These are phyloP conservation scores for Anhinga rufa DNA, from an alignment of 2,113 vertebrate genomes.

Conservation along the genomic window DNA sequence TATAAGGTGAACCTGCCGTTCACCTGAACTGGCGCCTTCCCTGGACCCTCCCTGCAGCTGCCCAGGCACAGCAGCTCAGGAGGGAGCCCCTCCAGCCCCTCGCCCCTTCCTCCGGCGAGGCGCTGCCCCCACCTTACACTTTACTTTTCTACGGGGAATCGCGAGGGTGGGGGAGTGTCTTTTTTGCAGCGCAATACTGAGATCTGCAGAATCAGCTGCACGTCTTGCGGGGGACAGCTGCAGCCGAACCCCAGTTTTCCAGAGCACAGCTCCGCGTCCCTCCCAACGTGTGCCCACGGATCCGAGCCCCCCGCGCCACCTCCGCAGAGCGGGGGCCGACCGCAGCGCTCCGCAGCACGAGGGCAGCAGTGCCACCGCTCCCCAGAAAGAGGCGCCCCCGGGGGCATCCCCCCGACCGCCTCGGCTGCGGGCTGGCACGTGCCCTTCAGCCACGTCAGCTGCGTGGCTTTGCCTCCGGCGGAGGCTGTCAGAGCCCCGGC, in stretches of 20 bases:
- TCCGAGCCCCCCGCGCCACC: accelerated
- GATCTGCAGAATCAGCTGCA: accelerated
- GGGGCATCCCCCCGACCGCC: accelerated
- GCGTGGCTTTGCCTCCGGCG: accelerated
- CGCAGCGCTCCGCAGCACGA: not conserved
- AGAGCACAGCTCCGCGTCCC: accelerated
- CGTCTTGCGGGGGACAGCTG: accelerated
- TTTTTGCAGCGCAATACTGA: not conserved
- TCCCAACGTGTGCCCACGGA: accelerated
- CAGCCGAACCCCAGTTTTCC: not conserved
- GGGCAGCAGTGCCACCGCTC: not conserved
- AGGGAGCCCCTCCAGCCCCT: not conserved
- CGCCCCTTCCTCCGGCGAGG: accelerated
- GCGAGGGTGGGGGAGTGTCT: accelerated
- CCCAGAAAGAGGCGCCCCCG: accelerated
- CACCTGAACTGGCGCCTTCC: not conserved
- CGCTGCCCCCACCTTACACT: not conserved
- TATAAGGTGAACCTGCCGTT: accelerated
- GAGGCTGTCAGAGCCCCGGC: no score
- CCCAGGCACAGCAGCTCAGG: not conserved
- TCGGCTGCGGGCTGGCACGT: accelerated
- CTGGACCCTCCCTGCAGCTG: not conserved
- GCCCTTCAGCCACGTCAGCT: accelerated
- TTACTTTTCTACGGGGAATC: accelerated
- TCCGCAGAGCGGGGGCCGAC: accelerated